phyloP scores from a whole-genome alignment of 2,888 invertebrate species.

The Omphaloscelis lunosa region DNA sequence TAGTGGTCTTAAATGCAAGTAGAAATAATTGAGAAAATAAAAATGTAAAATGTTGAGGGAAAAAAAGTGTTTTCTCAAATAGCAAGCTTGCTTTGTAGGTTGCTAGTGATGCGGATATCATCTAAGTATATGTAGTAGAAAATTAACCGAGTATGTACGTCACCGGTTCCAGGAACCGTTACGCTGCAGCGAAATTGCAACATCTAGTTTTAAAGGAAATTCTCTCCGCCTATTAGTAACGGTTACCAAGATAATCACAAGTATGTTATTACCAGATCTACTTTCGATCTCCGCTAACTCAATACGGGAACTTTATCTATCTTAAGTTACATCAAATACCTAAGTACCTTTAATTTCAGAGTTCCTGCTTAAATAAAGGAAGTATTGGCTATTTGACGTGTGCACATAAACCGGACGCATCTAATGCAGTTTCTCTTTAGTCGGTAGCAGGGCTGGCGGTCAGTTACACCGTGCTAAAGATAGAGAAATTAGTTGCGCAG shows the following conservation, averaged over 20 bases:
- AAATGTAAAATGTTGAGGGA: too few species aligned
- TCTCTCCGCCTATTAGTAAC: slow-evolving; percentile 76
- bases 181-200: slow-evolving; percentile 74
- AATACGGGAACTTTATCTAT: slow-evolving; percentile 58
- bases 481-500: slow-evolving; percentile 89
- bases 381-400: slow-evolving; percentile 77
- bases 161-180: slow-evolving; percentile 72
- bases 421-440: slow-evolving; percentile 89
- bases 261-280: slow-evolving; percentile 74
- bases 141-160: slow-evolving; percentile 63
- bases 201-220: slow-evolving; percentile 80
- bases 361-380: slow-evolving; percentile 60
- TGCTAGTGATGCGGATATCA: slow-evolving; percentile 38
- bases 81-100: slow-evolving; percentile 10
- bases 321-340: slow-evolving; percentile 49
- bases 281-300: slow-evolving; percentile 73
- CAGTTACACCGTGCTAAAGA: slow-evolving; percentile 90
- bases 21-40: slow-evolving; percentile 10
- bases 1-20: slow-evolving; percentile 17
- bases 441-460: slow-evolving; percentile 83
- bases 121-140: slow-evolving; percentile 27
- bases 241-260: slow-evolving; percentile 72
- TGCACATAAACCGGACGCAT: slow-evolving; percentile 86
- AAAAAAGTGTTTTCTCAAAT: slow-evolving; percentile 1
- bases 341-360: slow-evolving; percentile 51